phyloP scores from a whole-genome alignment of 2,888 invertebrate species.

The Spicauda simplicius region DNA sequence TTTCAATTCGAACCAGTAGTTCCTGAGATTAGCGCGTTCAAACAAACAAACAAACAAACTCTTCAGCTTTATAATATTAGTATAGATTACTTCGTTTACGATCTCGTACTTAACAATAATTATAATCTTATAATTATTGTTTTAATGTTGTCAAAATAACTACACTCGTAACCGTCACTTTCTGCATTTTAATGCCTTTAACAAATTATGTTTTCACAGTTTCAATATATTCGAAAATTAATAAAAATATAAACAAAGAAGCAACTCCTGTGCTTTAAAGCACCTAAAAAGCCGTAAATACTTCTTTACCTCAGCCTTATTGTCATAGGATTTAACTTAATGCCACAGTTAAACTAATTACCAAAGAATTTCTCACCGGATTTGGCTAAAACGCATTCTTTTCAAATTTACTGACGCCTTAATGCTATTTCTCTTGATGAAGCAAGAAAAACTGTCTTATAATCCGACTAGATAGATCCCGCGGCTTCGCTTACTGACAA shows the following conservation, averaged over 20 bases:
- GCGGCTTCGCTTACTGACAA: slow-evolving; percentile 3
- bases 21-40: too few species aligned
- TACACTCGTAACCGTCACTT: too few species aligned
- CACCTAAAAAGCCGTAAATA: slow-evolving; percentile 6
- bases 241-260: background rate
- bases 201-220: background rate
- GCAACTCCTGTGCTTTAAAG: slow-evolving; percentile 4
- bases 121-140: too few species aligned
- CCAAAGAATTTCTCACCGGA: slow-evolving; percentile 42
- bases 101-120: too few species aligned
- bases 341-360: slow-evolving; percentile 32
- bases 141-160: too few species aligned
- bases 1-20: too few species aligned
- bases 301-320: slow-evolving; percentile 2
- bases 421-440: slow-evolving; percentile 22
- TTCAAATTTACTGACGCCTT: slow-evolving; percentile 35
- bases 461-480: background rate
- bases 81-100: too few species aligned
- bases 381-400: slow-evolving; percentile 37
- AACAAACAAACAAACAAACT: too few species aligned
- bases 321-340: slow-evolving; percentile 26
- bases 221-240: too few species aligned
- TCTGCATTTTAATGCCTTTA: too few species aligned
- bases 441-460: slow-evolving; percentile 2
- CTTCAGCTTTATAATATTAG: too few species aligned